These are phyloP conservation scores for Phaethornis superciliosus DNA, from an alignment of 2,113 vertebrate genomes.

Conservation along the genomic window DNA sequence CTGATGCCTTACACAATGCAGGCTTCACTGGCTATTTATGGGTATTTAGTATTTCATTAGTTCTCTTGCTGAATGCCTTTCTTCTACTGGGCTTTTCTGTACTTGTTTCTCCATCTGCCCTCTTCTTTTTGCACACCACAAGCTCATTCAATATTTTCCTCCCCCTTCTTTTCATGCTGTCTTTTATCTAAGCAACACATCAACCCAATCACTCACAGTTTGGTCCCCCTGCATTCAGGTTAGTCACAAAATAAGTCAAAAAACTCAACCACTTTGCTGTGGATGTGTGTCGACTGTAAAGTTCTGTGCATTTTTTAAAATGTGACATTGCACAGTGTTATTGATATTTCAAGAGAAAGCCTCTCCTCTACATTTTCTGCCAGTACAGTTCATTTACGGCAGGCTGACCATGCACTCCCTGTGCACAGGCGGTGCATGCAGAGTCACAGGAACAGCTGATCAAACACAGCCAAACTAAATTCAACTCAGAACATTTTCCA, in stretches of 20 bases:
- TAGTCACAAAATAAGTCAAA: not conserved
- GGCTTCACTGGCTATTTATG: slow-evolving; percentile 1
- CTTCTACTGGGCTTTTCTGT: not conserved
- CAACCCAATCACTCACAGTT: not conserved
- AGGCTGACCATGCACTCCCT: not conserved
- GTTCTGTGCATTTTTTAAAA: not conserved
- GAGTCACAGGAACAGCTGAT: not conserved
- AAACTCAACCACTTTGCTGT: not conserved
- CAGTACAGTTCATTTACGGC: not conserved
- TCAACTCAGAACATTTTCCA: not conserved
- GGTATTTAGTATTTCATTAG: not conserved
- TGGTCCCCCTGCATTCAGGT: not conserved
- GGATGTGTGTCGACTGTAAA: not conserved
- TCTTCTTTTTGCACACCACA: not conserved
- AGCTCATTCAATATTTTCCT: slow-evolving; percentile 4
- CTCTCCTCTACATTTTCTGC: not conserved
- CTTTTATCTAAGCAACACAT: not conserved
- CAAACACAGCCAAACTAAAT: slow-evolving; percentile 11
- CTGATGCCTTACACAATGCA: not conserved
- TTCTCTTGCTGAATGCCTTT: not conserved
- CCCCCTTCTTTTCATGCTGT: not conserved
- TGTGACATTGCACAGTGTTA: not conserved
- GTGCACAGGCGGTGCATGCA: not conserved
- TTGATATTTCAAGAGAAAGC: not conserved
- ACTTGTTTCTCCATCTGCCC: not conserved